Evolutionary conservation across 2,113 vertebrate species (phyloP).

Genomic region (Panthera tigris): DNA sequence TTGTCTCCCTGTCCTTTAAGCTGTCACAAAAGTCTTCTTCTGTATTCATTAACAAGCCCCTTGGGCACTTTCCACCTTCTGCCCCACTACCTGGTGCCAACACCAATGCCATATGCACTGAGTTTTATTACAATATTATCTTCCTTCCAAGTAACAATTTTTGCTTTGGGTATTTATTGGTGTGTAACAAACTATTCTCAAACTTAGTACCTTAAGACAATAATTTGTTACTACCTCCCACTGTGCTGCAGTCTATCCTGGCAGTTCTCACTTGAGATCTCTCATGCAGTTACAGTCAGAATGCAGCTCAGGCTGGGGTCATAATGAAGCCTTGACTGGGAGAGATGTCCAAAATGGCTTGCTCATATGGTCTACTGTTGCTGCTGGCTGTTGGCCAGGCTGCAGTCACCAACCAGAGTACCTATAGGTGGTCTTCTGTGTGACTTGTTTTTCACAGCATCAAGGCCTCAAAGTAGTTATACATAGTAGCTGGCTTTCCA

Average conservation of each 20-base stretch:
- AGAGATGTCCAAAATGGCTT: background rate
- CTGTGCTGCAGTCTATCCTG: background rate
- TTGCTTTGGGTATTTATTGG: background rate
- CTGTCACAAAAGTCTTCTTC: background rate
- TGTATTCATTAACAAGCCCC: background rate
- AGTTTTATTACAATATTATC: background rate
- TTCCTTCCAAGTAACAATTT: background rate
- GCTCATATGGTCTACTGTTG: background rate
- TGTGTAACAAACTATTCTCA: background rate
- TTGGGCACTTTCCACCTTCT: background rate
- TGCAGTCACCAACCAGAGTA: background rate
- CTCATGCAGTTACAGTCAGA: background rate
- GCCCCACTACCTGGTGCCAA: background rate
- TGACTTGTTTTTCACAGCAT: background rate
- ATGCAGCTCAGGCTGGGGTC: background rate
- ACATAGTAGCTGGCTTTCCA: background rate
- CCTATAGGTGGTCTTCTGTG: background rate
- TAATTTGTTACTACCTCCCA: background rate
- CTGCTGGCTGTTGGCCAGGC: background rate
- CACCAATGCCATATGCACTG: background rate
- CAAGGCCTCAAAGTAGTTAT: background rate
- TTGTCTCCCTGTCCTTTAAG: background rate
- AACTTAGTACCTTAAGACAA: background rate
- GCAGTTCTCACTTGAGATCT: background rate
- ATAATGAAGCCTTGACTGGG: background rate